Percentiles rank a stretch among this genome's conserved stretches.
Evolutionary conservation across 1,140 invertebrate species (phyloP).

Genomic region (Lasioglossum baleicum): DNA sequence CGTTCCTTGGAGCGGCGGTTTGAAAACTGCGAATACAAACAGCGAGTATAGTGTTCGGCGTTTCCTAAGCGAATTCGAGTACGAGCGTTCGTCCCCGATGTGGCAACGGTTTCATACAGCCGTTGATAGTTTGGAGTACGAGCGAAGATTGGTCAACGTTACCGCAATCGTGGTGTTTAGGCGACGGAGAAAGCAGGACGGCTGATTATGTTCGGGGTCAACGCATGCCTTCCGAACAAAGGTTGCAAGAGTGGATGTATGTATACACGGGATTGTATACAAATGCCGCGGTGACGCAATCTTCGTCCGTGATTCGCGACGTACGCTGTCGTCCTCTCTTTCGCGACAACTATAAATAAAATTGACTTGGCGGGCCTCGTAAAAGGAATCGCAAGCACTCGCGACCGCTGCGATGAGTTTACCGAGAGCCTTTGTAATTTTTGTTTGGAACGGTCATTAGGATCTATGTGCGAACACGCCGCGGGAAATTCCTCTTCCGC

Average conservation of each 20-base stretch:
- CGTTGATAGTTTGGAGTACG: neutral
- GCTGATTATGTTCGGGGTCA: conserved; percentile 41
- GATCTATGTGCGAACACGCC: neutral
- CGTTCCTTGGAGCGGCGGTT: too few relatives aligned
- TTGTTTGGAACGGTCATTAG: neutral
- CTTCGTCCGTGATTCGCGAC: neutral
- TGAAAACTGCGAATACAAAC: too few relatives aligned
- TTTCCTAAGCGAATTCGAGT: too few relatives aligned
- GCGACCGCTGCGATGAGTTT: neutral
- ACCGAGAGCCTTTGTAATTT: neutral
- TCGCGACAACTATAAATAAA: neutral
- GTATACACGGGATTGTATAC: conserved; percentile 30
- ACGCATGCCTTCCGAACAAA: conserved; percentile 28
- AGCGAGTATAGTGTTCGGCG: too few relatives aligned
- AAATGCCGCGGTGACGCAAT: conserved; percentile 25
- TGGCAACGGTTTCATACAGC: neutral
- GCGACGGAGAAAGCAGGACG: conserved; percentile 34
- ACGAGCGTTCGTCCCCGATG: neutral
- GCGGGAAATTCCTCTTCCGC: neutral
- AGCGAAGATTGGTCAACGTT: conserved; percentile 17
- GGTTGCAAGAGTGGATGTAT: conserved; percentile 11
- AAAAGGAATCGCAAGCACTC: neutral
- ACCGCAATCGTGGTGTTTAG: conserved; percentile 7
- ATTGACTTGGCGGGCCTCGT: neutral
- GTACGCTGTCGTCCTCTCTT: neutral